Evolutionary conservation across 2,797 vertebrate genomes (phyloP).

Genomic region (Halcyon smyrnensis): DNA sequence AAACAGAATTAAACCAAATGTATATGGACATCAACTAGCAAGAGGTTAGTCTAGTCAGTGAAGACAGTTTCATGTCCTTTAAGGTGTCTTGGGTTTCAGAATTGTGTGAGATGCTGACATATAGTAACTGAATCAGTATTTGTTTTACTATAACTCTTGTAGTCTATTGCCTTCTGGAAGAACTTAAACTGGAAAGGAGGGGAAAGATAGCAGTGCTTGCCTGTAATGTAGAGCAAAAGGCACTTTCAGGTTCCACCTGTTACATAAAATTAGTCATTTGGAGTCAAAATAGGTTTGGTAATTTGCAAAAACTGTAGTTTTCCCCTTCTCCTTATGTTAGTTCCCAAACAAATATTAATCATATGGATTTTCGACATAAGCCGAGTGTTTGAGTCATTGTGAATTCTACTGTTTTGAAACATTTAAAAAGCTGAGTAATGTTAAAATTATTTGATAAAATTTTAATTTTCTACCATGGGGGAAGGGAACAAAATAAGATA

Average conservation of each 20-base stretch:
- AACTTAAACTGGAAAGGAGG: not conserved
- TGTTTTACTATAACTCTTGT: not conserved
- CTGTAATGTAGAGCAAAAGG: not conserved
- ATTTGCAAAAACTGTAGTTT: not conserved
- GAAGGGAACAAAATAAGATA: not conserved
- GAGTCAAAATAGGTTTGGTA: not conserved
- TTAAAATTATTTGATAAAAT: not conserved
- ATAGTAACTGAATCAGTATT: not conserved
- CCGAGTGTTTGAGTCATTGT: conserved; percentile 44
- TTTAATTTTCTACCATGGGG: not conserved
- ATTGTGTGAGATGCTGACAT: not conserved
- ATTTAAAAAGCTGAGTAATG: conserved; percentile 38
- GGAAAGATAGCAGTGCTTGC: not conserved
- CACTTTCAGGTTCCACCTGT: not conserved
- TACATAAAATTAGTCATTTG: not conserved
- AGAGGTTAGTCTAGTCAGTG: not conserved
- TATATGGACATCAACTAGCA: not conserved
- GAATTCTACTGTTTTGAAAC: conserved; percentile 32
- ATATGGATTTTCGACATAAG: not conserved
- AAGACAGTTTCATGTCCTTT: not conserved
- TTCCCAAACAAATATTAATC: conserved; percentile 36
- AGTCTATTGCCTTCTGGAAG: not conserved
- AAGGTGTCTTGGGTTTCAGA: not conserved
- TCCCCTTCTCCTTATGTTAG: not conserved
- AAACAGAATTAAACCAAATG: not conserved